Evolutionary conservation across 1,140 invertebrate genomes (phyloP).

Genomic region (Popillia japonica): DNA sequence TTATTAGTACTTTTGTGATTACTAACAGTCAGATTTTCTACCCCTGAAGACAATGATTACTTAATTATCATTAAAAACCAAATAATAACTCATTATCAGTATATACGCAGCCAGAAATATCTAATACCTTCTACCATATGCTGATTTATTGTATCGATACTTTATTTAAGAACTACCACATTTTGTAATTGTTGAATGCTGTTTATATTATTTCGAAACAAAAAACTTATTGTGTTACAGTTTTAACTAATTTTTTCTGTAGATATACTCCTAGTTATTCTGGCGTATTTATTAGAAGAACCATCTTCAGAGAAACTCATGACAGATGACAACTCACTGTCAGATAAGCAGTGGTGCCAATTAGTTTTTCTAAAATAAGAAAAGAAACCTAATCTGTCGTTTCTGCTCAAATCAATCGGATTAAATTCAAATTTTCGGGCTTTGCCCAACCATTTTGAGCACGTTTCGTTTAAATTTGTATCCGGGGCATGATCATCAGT

Average conservation of each 20-base stretch:
- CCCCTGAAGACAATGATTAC: too few species aligned
- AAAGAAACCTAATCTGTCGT: not conserved
- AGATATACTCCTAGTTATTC: conserved; percentile 29
- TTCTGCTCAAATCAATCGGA: not conserved
- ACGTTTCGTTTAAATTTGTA: not conserved
- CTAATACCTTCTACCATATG: too few species aligned
- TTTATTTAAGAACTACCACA: too few species aligned
- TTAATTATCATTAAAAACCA: too few species aligned
- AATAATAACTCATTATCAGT: too few species aligned
- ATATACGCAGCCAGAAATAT: too few species aligned
- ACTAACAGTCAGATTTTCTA: too few species aligned
- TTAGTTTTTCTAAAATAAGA: not conserved
- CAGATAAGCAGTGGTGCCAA: conserved; percentile 32
- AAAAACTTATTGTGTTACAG: not conserved
- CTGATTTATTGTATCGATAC: too few species aligned
- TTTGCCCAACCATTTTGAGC: not conserved
- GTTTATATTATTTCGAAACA: not conserved
- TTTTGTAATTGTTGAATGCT: not conserved
- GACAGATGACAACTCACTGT: conserved; percentile 18
- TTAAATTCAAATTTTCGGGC: conserved; percentile 13
- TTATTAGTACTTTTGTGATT: too few species aligned
- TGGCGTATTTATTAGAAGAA: not conserved
- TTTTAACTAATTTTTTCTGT: conserved; percentile 28
- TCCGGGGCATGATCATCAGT: not conserved
- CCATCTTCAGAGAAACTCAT: conserved; percentile 17